Conservation (phyloP, 1,140 invertebrate genomes). For the Laodelphax striatellus region DNA sequence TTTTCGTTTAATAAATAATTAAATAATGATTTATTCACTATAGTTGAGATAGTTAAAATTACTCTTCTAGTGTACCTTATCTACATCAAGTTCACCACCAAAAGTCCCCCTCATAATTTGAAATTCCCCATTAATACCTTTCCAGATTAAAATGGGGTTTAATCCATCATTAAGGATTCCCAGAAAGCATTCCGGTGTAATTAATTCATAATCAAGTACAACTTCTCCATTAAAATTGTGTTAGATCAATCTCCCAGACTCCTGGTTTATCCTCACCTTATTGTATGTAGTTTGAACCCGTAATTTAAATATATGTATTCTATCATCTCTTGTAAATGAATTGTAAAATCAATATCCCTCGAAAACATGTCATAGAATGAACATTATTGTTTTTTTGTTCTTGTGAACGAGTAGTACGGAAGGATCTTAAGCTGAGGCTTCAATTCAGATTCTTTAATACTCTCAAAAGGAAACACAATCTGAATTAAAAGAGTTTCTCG, state of each 20-base stretch:
- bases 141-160: too few relatives aligned
- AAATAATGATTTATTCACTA: too few relatives aligned
- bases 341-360: background rate
- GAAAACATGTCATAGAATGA: background rate
- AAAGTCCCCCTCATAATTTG: too few relatives aligned
- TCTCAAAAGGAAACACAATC: constrained; percentile 42
- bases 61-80: too few relatives aligned
- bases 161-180: too few relatives aligned
- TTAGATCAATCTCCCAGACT: background rate
- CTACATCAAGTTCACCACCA: too few relatives aligned
- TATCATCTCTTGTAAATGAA: background rate
- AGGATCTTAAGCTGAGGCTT: constrained; percentile 83
- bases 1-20: too few relatives aligned
- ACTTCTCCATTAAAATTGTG: too few relatives aligned
- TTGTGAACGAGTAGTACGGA: constrained; percentile 55
- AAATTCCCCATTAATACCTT: too few relatives aligned
- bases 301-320: background rate
- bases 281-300: background rate
- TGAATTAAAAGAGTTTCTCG: constrained; percentile 10
- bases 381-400: background rate
- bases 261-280: background rate
- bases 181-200: too few relatives aligned
- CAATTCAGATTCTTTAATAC: constrained; percentile 89
- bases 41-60: too few relatives aligned
- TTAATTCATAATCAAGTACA: too few relatives aligned